Evolutionary conservation across 2,888 invertebrate species (phyloP), one percentile per base, ranked within the genome.

Genomic region (Caenorhabditis panamensis): DNA sequence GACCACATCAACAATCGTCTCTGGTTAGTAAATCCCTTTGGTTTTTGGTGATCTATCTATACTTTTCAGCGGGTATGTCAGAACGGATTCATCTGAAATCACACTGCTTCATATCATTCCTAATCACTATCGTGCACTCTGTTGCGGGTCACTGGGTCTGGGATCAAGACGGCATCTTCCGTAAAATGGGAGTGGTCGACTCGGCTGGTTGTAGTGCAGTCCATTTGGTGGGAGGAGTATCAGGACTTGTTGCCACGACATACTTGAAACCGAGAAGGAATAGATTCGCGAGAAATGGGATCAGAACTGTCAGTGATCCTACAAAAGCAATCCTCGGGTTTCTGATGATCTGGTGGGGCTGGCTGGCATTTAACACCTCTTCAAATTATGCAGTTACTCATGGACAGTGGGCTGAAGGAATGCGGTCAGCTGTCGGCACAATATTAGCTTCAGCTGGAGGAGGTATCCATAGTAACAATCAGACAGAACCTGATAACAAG

Each of bases 341-440:
- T 58, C 83, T 89, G 53, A 89, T 89, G 89, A 80, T 89, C 16
- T 89, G 88, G 88, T 88, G 88, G 87, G 89, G 89, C 24, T 88
- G 86, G 87, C 62, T 88, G 63, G 87, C 86, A 16, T 88, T 87
- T 79, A 88, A 88, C 75, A 88, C 88, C n/a, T 85, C 88, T 11
- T 87, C 88, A 22, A 89, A 88, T 44, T 87, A 87, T 49, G 87
- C 89, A 11, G 88, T 89, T 8, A 85, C 88, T 18, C 69, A 78
- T 31, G 82, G 82, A 53, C 83, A 86, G 61, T 89, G 89, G 89
- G 79, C 88, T 11, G 83, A 88, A n/a, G 89, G 89, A 28, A 85
- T 85, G 58, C 76, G 88, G 83, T 86, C 59, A 2, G 72, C 63
- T 1, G 68, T 64, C 28, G 62, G 64, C 26, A 63, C 75, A 9